Conservation (phyloP, 2,113 vertebrate genomes). For the Urocolius indicus region DNA sequence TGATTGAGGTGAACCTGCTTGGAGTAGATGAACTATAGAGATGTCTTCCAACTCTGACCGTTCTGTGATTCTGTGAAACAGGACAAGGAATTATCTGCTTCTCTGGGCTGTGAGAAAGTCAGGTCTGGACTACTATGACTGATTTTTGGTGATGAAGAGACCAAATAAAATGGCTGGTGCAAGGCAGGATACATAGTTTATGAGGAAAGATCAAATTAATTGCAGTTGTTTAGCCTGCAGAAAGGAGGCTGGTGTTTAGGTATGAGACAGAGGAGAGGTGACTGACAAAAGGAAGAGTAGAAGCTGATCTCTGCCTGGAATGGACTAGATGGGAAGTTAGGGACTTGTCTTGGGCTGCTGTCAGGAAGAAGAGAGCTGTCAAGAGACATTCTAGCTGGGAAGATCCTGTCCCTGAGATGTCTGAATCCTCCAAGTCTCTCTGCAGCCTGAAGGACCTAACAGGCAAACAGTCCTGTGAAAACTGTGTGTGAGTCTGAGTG, state of each 20-base stretch:
- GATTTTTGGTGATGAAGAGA: not conserved
- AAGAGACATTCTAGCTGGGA: not conserved
- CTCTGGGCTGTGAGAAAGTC: not conserved
- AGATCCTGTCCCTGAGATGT: not conserved
- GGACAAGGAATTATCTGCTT: not conserved
- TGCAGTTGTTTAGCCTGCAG: not conserved
- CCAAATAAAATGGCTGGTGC: not conserved
- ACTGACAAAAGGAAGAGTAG: not conserved
- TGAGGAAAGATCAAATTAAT: not conserved
- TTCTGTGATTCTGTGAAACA: not conserved
- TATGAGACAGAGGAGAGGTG: not conserved
- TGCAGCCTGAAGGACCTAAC: accelerated
- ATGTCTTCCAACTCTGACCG: too few species aligned
- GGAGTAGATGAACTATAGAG: too few species aligned
- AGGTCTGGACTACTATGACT: not conserved
- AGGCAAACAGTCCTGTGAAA: not conserved
- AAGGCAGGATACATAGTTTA: not conserved
- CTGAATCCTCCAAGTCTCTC: not conserved
- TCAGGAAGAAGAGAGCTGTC: not conserved
- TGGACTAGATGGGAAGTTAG: not conserved
- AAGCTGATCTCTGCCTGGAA: not conserved
- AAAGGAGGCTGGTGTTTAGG: not conserved
- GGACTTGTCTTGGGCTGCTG: not conserved
- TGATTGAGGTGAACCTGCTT: too few species aligned
- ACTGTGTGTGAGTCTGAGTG: not conserved